Conservation (phyloP, 2,113 vertebrate genomes). For the rat (Rattus norvegicus) region DNA sequence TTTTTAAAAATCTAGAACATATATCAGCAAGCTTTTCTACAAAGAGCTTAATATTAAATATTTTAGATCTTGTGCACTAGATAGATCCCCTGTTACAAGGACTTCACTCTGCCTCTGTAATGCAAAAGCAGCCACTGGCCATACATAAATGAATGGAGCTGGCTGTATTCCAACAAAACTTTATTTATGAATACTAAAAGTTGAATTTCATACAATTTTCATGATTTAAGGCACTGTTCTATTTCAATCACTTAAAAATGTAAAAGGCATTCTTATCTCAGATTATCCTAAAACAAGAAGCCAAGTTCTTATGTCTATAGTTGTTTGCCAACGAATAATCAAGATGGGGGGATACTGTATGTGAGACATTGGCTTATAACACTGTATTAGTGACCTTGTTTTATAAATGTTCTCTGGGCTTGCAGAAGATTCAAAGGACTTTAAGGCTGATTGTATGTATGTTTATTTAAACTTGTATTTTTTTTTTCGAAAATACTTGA, state of each 20-base stretch:
- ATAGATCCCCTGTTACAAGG: background rate
- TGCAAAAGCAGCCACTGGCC: constrained; percentile 11
- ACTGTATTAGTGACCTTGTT: constrained; percentile 4
- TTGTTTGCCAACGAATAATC: background rate
- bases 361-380: background rate
- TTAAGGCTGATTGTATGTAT: background rate
- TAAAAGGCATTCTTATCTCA: constrained; percentile 1
- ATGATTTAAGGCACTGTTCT: background rate
- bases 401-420: background rate
- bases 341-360: background rate
- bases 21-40: background rate
- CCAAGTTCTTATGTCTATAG: background rate
- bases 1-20: constrained; percentile 33
- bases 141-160: background rate
- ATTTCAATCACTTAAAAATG: constrained; percentile 8
- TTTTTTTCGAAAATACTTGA: background rate
- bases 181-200: constrained; percentile 21
- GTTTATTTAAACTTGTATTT: background rate
- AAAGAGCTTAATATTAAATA: background rate
- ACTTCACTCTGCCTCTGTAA: background rate
- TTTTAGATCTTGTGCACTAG: constrained; percentile 18
- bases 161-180: background rate
- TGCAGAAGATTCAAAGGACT: background rate
- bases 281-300: background rate
- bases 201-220: constrained; percentile 43